Percentiles rank a stretch among this genome's conserved stretches.
phyloP scores from a whole-genome alignment of 1,140 invertebrate species.

The Drosophila sp. region DNA sequence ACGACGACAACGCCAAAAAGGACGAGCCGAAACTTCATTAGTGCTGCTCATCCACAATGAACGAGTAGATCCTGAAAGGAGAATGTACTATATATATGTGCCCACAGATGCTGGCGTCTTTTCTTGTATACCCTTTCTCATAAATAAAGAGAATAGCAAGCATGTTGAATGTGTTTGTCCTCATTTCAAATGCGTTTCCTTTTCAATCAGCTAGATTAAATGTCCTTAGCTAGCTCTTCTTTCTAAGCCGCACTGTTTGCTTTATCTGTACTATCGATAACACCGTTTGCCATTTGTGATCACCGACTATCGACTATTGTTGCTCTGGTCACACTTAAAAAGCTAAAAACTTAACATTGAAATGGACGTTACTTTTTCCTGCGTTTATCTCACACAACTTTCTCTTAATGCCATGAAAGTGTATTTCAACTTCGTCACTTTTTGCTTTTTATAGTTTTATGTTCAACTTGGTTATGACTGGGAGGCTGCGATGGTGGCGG shows the following conservation, averaged over 20 bases:
- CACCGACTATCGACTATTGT: too few relatives aligned
- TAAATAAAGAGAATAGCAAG: not conserved
- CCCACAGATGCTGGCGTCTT: conserved; percentile 4
- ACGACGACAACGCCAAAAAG: conserved; percentile 36
- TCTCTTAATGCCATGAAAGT: not conserved
- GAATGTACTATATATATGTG: not conserved
- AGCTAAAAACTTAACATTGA: too few relatives aligned
- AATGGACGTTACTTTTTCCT: too few relatives aligned
- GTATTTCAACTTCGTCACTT: not conserved
- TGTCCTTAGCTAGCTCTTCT: too few relatives aligned
- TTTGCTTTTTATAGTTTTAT: conserved; percentile 20
- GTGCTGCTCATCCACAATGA: conserved; percentile 66
- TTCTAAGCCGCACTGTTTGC: too few relatives aligned
- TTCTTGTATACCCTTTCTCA: not conserved
- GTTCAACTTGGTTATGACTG: conserved; percentile 28
- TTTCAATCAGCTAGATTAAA: too few relatives aligned
- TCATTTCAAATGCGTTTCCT: too few relatives aligned
- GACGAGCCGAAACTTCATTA: conserved; percentile 76
- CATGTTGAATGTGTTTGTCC: too few relatives aligned
- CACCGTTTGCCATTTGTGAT: too few relatives aligned
- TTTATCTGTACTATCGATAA: too few relatives aligned
- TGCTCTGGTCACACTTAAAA: too few relatives aligned
- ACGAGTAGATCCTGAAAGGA: conserved; percentile 13
- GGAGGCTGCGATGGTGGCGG: conserved; percentile 37
- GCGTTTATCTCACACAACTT: too few relatives aligned